These are phyloP conservation scores for Procavia capensis DNA, from an alignment of 2,113 vertebrate genomes.

Conservation along the genomic window DNA sequence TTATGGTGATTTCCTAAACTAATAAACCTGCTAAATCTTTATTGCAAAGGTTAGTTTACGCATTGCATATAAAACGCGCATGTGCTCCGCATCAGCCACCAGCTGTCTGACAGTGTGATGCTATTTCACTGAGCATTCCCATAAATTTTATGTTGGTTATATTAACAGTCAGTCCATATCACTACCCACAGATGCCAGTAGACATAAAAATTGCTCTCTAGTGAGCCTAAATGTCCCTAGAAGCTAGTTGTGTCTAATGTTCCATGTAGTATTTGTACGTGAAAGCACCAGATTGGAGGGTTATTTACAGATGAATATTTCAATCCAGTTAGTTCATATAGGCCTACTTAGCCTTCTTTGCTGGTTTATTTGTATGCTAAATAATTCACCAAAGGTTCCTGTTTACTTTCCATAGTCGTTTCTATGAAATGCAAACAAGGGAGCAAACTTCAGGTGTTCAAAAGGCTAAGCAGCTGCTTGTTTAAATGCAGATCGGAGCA, in stretches of 20 bases:
- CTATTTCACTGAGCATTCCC: constrained; percentile 89
- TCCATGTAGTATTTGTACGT: constrained; percentile 96
- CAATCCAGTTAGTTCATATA: constrained; percentile 88
- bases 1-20: constrained; percentile 98
- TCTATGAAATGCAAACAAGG: constrained; percentile 88
- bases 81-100: constrained; percentile 89
- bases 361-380: constrained; percentile 90
- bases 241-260: constrained; percentile 98
- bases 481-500: constrained; percentile 87
- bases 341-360: constrained; percentile 87
- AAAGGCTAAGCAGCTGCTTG: constrained; percentile 82
- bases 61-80: constrained; percentile 92
- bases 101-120: constrained; percentile 92
- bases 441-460: constrained; percentile 86
- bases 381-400: constrained; percentile 90
- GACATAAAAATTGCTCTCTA: constrained; percentile 98
- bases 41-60: constrained; percentile 97
- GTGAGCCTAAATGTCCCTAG: constrained; percentile 94
- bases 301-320: constrained; percentile 97
- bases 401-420: constrained; percentile 88
- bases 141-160: constrained; percentile 98
- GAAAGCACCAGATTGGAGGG: constrained; percentile 94
- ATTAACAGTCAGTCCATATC: constrained; percentile 96
- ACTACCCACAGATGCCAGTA: constrained; percentile 98
- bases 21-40: constrained; percentile 98